Percentiles rank a stretch among this genome's conserved stretches.
phyloP scores from a whole-genome alignment of 2,888 invertebrate species.

The Ochropleura leucogaster region DNA sequence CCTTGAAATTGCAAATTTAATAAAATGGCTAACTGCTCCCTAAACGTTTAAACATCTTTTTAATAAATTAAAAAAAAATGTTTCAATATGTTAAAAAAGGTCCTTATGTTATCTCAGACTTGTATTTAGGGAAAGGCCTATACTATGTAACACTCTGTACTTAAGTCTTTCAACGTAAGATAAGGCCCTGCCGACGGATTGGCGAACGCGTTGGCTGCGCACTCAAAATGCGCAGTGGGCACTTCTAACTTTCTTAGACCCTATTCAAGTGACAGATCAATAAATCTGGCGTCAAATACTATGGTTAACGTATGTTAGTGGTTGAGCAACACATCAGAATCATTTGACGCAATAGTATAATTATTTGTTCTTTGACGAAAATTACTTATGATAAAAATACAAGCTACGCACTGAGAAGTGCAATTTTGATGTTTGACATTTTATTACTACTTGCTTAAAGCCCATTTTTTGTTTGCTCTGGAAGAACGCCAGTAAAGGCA shows the following conservation, averaged over 20 bases:
- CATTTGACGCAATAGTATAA: neutral
- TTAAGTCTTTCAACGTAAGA: neutral
- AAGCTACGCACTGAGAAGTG: neutral
- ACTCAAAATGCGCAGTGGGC: slow-evolving; percentile 30
- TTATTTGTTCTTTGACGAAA: neutral
- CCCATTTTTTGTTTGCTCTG: neutral
- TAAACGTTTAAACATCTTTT: neutral
- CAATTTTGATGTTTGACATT: neutral
- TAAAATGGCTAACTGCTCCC: too few relatives aligned
- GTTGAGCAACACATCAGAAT: neutral
- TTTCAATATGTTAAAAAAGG: neutral
- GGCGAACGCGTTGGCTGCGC: slow-evolving; percentile 36
- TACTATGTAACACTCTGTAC: slow-evolving; percentile 4
- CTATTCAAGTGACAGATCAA: slow-evolving; percentile 33
- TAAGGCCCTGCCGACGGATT: slow-evolving; percentile 34
- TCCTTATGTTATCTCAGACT: too few relatives aligned
- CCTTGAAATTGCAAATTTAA: neutral
- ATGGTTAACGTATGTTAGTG: slow-evolving; percentile 1
- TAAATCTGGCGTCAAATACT: slow-evolving; percentile 30
- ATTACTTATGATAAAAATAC: neutral
- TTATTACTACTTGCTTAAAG: neutral
- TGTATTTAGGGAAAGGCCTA: neutral
- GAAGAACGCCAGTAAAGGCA: neutral
- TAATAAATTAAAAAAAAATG: too few relatives aligned
- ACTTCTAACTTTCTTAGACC: slow-evolving; percentile 22